Percentiles rank a stretch among this genome's conserved stretches.
These are phyloP conservation scores for Scolopax mira DNA, from an alignment of 2,113 vertebrate genomes.

Conservation along the genomic window DNA sequence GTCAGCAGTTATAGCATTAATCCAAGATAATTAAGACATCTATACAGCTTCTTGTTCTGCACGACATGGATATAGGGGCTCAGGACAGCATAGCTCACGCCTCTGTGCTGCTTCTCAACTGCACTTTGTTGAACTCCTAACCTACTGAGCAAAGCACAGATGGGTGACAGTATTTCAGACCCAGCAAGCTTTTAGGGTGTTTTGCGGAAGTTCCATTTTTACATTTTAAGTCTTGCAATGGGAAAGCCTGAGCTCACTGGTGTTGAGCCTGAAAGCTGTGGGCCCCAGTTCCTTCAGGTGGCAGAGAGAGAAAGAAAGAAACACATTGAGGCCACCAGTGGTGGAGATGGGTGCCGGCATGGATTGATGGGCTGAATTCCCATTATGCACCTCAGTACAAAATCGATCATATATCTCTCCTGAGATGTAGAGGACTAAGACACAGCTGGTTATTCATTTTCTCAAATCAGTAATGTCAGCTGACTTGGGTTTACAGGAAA, in stretches of 20 bases:
- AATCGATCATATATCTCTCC: neutral
- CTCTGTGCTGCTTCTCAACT: neutral
- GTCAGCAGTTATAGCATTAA: neutral
- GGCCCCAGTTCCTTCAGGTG: neutral
- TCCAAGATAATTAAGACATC: neutral
- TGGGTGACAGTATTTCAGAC: neutral
- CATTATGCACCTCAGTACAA: fast-evolving
- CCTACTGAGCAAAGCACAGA: neutral
- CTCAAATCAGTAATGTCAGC: neutral
- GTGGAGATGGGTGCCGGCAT: neutral
- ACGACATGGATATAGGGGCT: fast-evolving
- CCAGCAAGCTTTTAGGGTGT: neutral
- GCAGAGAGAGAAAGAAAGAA: neutral
- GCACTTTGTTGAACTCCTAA: neutral
- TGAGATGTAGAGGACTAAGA: neutral
- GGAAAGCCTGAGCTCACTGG: neutral
- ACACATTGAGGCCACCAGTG: neutral
- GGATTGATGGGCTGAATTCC: neutral
- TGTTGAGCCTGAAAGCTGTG: neutral
- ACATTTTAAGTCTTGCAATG: neutral
- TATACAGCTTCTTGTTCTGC: fast-evolving
- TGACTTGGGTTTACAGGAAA: neutral
- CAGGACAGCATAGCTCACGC: neutral
- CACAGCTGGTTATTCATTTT: neutral
- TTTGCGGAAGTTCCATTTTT: neutral